Base-by-base conservation (phyloP, 2,888 invertebrate genomes). In the Ashinkailepas kermadecensis region DNA sequence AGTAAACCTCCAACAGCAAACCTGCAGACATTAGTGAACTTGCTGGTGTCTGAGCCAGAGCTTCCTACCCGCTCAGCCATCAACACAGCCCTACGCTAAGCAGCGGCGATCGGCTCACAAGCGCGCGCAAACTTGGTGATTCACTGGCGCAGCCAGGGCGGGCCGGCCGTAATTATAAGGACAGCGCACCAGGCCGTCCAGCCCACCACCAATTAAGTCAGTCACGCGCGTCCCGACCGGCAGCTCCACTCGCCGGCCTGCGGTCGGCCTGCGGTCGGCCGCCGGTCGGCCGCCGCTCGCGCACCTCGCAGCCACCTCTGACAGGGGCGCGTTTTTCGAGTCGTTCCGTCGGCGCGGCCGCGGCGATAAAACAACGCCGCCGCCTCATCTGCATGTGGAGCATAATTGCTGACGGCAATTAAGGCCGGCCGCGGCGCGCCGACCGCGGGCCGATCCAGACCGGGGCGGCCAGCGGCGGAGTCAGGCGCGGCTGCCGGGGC, bases 311-410 rank as follows among this genome's bases (percentile, higher is more conserved):
- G 65, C 65, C 12, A 4, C 65, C n/a, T 23, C n/a, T 3, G 65
- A 9, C 9, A 9, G n/a, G 23, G 23, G n/a, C 62, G 23, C 65
- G 65, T 65, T 65, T 65, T 65, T 65, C 65, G 39, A 39, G 39
- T 39, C 39, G 39, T n/a, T 8, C 65, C 0, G 65, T 65, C n/a
- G n/a, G 15, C 65, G 65, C n/a, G 62, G 7, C 65, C 3, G 65
- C 65, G n/a, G n/a, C 65, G 65, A n/a, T 65, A 65, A n/a, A 65
- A 65, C 65, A 65, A 9, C 15, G 65, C 65, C n/a, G n/a, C 65
- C 65, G n/a, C 7, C 23, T 65, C 65, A 65, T 65, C 65, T 65
- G 65, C 65, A 65, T 65, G 23, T 12, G 65, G 9, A 23, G n/a
- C n/a, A 65, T 65, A 23, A 65, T 65, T 65, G 65, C 65, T 8